phyloP scores from a whole-genome alignment of 2,797 vertebrate genomes.

The Craterocephalus amniculus region DNA sequence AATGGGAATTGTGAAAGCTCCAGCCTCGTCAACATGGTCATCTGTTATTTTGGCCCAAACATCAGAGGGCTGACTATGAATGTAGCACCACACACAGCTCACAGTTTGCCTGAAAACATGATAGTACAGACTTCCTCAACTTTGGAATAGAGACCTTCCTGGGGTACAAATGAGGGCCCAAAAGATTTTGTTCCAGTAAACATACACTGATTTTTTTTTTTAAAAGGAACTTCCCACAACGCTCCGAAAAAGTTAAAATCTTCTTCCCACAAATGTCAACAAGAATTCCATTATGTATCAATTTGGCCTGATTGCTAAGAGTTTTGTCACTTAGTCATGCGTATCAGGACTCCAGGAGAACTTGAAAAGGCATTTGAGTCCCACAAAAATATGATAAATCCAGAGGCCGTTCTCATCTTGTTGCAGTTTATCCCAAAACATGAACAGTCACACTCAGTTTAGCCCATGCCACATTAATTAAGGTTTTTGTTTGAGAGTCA shows the following conservation, averaged over 20 bases:
- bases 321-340: not conserved
- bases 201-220: conserved; percentile 12
- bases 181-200: conserved; percentile 5
- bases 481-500: not conserved
- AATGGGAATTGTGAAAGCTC: conserved; percentile 59
- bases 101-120: conserved; percentile 43
- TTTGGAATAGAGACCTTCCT: conserved; percentile 22
- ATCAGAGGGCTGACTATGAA: conserved; percentile 45
- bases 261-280: not conserved
- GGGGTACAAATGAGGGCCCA: conserved; percentile 26
- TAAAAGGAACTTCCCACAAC: not conserved
- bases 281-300: too few relatives aligned
- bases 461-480: not conserved
- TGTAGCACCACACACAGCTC: conserved; percentile 52
- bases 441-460: not conserved
- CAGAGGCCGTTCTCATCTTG: not conserved
- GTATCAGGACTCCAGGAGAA: not conserved
- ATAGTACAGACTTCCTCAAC: conserved; percentile 33
- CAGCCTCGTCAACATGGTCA: conserved; percentile 60
- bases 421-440: not conserved
- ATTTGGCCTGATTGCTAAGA: not conserved
- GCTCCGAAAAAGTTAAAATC: conserved; percentile 11
- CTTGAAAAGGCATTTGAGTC: not conserved
- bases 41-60: conserved; percentile 66
- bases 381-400: not conserved